These are phyloP conservation scores for Caenorhabditis doughertyi DNA, from an alignment of 2,888 invertebrate species.

Conservation along the genomic window DNA sequence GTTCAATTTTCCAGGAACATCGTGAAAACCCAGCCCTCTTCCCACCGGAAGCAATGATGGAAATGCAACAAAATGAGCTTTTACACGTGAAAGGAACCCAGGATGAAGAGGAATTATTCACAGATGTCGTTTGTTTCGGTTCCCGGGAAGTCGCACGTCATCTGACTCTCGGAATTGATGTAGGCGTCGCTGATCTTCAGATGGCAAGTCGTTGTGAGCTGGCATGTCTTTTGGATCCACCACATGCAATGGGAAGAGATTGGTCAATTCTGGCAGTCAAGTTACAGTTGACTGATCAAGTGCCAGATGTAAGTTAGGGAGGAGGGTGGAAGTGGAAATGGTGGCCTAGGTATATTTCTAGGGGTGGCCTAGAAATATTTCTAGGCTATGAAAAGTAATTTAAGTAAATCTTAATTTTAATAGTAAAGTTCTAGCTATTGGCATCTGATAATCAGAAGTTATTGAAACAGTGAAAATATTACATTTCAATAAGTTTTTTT, in stretches of 20 bases:
- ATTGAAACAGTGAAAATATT: no score
- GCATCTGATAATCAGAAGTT: no score
- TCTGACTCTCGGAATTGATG: constrained; percentile 85
- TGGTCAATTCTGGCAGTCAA: constrained; percentile 86
- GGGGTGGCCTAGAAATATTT: no score
- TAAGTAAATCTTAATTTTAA: neutral
- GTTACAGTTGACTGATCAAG: constrained; percentile 85
- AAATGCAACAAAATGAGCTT: constrained; percentile 83
- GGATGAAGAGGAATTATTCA: constrained; percentile 85
- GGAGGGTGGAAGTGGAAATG: no score
- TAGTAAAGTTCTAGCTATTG: no score
- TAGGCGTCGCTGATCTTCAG: constrained; percentile 86
- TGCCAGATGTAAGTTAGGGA: constrained; percentile 84
- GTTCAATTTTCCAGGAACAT: no score
- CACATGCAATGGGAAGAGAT: constrained; percentile 85
- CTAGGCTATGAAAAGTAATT: no score
- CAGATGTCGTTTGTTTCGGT: constrained; percentile 86
- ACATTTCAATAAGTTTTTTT: no score
- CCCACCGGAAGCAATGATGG: constrained; percentile 83
- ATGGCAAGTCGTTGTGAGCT: constrained; percentile 83
- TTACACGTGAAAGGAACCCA: constrained; percentile 84
- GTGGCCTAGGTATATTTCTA: no score
- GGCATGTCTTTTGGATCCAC: constrained; percentile 84
- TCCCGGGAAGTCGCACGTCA: constrained; percentile 84
- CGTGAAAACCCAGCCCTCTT: constrained; percentile 73